Base-by-base conservation (phyloP, 2,888 invertebrate species). In the Blastobasis lacticolella region DNA sequence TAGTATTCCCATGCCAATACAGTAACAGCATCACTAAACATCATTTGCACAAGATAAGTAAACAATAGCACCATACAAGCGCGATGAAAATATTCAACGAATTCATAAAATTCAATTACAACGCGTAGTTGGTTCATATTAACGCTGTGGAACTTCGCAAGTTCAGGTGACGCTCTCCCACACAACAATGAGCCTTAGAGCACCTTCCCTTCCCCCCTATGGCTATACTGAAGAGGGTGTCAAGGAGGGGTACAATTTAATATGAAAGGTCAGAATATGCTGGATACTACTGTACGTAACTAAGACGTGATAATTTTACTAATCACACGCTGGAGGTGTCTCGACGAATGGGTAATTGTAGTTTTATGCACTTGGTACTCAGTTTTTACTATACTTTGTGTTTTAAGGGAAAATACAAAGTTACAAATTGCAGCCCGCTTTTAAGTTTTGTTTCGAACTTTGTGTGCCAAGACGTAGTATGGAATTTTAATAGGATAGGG, bases 151-250 rank as follows among this genome's bases (percentile, higher is more conserved):
- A 74, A 78, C 73, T 78, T 78, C 62, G 62, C 60, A 75, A 78
- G 78, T 78, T 74, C 83, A 86, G 85, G 85, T 86, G 86, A 78
- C 76, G 75, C 60, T 63, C 81, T 86, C 85, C 75, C 86, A 81
- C 73, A 78, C 73, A 67, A 75, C 71, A 73, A 59, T 63, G 61
- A 64, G 65, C 61, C 63, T 61, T 59, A 59, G 23, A 60, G 54
- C 43, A 43, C 43, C 49, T 43, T 38, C 46, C 37, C 10, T 37
- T 7, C 37, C 46, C 46, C 37, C 37, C 46, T 46, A 4, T 4
- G 8, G 6, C 8, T 5, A 46, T 6, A 6, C 37, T 46, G 37
- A 37, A 6, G 10, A 37, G 46, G 46, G 37, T 5, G 37, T 37
- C 37, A 8, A 5, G 9, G 46, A 37, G 46, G 46, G 37, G n/a